Base-by-base conservation (phyloP, 2,797 vertebrate genomes). In the Poeciliopsis gracilis region DNA sequence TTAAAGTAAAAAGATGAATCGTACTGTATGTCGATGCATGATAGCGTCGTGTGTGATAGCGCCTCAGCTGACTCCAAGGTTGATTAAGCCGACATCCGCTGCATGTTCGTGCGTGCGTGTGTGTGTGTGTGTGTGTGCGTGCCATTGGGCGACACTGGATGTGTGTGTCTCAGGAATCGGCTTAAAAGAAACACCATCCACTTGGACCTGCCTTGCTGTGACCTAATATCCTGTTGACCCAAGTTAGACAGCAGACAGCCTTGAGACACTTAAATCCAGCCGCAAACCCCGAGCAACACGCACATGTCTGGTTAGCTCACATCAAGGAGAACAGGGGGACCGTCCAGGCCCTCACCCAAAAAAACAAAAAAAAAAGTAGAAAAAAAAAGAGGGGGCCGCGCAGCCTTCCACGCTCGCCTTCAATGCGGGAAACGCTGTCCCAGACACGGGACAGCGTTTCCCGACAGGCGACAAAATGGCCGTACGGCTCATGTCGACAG, bases 151-250 rank as follows among this genome's bases (percentile, higher is more conserved):
- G 78, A 78, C 66, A 23, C 47, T 57, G 82, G 10, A 72, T 8
- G 43, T 88, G 77, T 88, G 77, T 86, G 84, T 87, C 79, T 86
- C 59, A 73, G 72, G 85, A 82, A 92, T 91, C 88, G 83, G 86
- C 86, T 91, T 87, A 88, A 84, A 84, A 86, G 90, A 90, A 84
- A 87, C 78, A 80, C 73, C 77, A 76, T 70, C 82, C 77, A 78
- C 80, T 80, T 51, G 23, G 79, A 78, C 85, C 78, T 53, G 38
- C 84, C 73, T 90, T 80, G 66, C 77, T 47, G 78, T 90, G 88
- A 85, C 89, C 90, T 91, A 90, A 91, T 86, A 92, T 94, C 91
- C 92, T 90, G 89, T 89, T 93, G 93, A 93, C 92, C 92, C 47
- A 25, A 84, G 90, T 88, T 77, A 87, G 88, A 89, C 86, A 78